Conservation (phyloP, 2,113 vertebrate species). For the Dromaius novaehollandiae region DNA sequence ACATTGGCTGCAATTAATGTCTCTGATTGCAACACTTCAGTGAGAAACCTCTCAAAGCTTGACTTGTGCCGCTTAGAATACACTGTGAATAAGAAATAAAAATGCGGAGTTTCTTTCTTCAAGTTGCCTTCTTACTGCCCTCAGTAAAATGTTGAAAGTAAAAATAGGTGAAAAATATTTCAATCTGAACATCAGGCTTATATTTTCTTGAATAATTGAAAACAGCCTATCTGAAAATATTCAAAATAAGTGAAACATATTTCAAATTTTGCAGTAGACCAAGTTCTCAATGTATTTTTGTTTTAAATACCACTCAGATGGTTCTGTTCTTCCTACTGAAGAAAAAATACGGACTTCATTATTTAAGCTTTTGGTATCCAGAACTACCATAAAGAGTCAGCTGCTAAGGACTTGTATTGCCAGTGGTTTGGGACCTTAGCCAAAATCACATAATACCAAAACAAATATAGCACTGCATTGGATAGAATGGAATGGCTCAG, state of each 20-base stretch:
- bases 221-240: slow-evolving; percentile 30
- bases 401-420: slow-evolving; percentile 39
- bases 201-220: slow-evolving; percentile 41
- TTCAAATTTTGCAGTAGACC: slow-evolving; percentile 42
- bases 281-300: slow-evolving; percentile 34
- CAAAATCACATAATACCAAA: slow-evolving; percentile 45
- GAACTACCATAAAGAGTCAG: slow-evolving; percentile 51
- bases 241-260: slow-evolving; percentile 19
- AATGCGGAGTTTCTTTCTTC: background rate
- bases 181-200: slow-evolving; percentile 4
- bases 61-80: background rate
- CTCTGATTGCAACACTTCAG: slow-evolving; percentile 4
- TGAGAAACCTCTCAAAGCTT: background rate
- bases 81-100: slow-evolving; percentile 21
- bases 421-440: slow-evolving; percentile 32
- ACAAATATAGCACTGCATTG: background rate
- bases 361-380: slow-evolving; percentile 52
- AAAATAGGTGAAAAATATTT: background rate
- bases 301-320: slow-evolving; percentile 50
- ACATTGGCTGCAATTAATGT: slow-evolving; percentile 17
- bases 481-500: background rate
- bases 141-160: slow-evolving; percentile 7
- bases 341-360: slow-evolving; percentile 18
- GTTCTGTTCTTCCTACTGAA: slow-evolving; percentile 51
- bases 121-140: background rate